Conservation (phyloP, 2,797 vertebrate genomes). For the Myoxocephalus aenaeus region DNA sequence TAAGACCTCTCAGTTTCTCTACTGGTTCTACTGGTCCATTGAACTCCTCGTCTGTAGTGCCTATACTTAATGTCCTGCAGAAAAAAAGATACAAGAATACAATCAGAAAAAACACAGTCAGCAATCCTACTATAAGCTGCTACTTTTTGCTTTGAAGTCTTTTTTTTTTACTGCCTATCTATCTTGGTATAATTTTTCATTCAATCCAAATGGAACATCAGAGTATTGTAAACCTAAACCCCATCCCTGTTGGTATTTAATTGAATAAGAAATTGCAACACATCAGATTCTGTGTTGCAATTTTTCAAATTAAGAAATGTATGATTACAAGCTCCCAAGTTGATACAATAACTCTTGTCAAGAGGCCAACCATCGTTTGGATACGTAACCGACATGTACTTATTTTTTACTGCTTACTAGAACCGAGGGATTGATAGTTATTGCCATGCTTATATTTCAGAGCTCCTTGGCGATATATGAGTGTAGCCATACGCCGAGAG, state of each 20-base stretch:
- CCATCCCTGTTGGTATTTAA: slow-evolving; percentile 26
- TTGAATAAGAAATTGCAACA: slow-evolving; percentile 26
- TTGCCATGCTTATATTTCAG: slow-evolving; percentile 39
- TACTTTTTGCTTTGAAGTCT: slow-evolving; percentile 6
- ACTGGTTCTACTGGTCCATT: slow-evolving; percentile 34
- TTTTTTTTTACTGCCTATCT: slow-evolving; percentile 24
- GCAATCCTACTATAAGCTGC: slow-evolving; percentile 6
- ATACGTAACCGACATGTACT: slow-evolving; percentile 6
- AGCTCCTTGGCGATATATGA: slow-evolving; percentile 36
- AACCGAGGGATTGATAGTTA: slow-evolving; percentile 41
- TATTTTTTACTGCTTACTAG: slow-evolving; percentile 40
- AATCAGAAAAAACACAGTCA: slow-evolving; percentile 2
- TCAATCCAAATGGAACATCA: slow-evolving; percentile 31
- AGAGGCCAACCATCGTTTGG: slow-evolving; percentile 31
- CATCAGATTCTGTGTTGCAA: slow-evolving; percentile 28
- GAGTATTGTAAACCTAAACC: slow-evolving; percentile 35
- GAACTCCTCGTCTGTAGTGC: slow-evolving; percentile 33
- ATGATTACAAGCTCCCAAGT: slow-evolving; percentile 21
- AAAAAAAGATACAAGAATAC: slow-evolving; percentile 7
- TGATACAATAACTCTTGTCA: slow-evolving; percentile 9
- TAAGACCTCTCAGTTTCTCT: slow-evolving; percentile 6
- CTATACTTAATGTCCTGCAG: slow-evolving; percentile 13
- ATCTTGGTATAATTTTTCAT: slow-evolving; percentile 26
- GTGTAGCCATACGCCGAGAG: slow-evolving; percentile 4
- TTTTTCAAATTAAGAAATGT: slow-evolving; percentile 42